These are phyloP conservation scores for Neoaliturus tenellus DNA, from an alignment of 2,888 invertebrate genomes.

Conservation along the genomic window DNA sequence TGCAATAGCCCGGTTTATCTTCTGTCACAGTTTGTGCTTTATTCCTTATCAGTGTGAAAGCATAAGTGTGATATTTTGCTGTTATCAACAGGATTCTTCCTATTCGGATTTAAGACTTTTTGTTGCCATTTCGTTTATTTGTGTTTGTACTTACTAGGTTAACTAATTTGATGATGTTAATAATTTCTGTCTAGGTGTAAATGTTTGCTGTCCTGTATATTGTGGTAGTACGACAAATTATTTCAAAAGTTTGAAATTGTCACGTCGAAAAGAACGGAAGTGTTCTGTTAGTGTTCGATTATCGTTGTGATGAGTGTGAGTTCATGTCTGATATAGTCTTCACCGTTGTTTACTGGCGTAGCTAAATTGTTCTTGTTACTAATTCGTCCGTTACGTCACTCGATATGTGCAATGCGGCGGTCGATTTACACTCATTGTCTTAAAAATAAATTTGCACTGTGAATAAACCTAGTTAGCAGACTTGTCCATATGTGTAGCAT, in stretches of 20 bases:
- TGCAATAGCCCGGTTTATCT: background rate
- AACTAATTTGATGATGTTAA: background rate
- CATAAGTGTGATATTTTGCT: conserved; percentile 36
- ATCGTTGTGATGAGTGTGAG: background rate
- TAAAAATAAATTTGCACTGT: background rate
- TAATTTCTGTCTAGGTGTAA: background rate
- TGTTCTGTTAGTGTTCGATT: background rate
- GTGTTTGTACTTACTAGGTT: conserved; percentile 26
- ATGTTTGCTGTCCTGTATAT: background rate
- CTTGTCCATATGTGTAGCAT: background rate
- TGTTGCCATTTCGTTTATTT: background rate
- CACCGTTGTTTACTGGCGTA: background rate
- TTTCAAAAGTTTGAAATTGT: background rate
- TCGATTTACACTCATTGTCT: background rate
- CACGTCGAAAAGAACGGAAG: background rate
- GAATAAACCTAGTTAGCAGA: background rate
- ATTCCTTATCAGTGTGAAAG: conserved; percentile 10
- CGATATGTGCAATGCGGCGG: background rate
- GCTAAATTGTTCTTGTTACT: background rate
- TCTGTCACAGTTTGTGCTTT: background rate
- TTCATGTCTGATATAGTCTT: background rate
- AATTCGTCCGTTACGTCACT: background rate
- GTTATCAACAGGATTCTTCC: conserved; percentile 20
- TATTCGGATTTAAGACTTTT: conserved; percentile 5
- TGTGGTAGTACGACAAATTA: background rate